Conservation (phyloP, 2,888 invertebrate species). For the Brachyptera putata region DNA sequence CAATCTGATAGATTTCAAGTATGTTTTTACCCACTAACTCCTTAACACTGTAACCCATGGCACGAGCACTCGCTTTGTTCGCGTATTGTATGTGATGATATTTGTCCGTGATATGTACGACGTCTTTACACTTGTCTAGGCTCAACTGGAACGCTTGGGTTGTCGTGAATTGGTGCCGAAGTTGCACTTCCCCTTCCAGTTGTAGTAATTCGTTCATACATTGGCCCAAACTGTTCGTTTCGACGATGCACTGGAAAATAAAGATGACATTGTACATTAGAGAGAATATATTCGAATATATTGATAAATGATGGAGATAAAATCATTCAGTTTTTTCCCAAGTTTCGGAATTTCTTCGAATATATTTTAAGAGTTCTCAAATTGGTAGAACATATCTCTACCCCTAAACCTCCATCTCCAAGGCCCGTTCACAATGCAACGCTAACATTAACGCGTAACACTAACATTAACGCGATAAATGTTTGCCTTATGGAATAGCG, state of each 20-base stretch:
- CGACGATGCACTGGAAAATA: slow-evolving; percentile 50
- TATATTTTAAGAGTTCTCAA: no score
- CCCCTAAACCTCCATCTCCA: no score
- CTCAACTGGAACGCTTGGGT: slow-evolving; percentile 78
- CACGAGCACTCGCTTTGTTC: slow-evolving; percentile 79
- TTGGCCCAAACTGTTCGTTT: slow-evolving; percentile 50
- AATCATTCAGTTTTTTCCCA: no score
- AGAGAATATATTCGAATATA: no score
- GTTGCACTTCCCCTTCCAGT: slow-evolving; percentile 71
- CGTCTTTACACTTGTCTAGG: slow-evolving; percentile 79
- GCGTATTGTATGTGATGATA: slow-evolving; percentile 83
- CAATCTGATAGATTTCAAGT: slow-evolving; percentile 51
- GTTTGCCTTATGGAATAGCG: no score
- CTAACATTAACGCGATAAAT: no score
- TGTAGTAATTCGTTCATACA: slow-evolving; percentile 68
- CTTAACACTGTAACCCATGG: slow-evolving; percentile 67
- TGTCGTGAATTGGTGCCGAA: slow-evolving; percentile 72
- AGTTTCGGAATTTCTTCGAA: no score
- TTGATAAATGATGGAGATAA: no score
- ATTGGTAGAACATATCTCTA: no score
- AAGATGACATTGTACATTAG: no score
- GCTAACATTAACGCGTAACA: no score
- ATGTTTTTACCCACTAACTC: slow-evolving; percentile 59
- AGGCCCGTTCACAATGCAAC: no score
- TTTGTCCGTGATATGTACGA: slow-evolving; percentile 83